Evolutionary conservation across 1,140 invertebrate genomes (phyloP).

Genomic region (Lordiphosa stackelbergi): DNA sequence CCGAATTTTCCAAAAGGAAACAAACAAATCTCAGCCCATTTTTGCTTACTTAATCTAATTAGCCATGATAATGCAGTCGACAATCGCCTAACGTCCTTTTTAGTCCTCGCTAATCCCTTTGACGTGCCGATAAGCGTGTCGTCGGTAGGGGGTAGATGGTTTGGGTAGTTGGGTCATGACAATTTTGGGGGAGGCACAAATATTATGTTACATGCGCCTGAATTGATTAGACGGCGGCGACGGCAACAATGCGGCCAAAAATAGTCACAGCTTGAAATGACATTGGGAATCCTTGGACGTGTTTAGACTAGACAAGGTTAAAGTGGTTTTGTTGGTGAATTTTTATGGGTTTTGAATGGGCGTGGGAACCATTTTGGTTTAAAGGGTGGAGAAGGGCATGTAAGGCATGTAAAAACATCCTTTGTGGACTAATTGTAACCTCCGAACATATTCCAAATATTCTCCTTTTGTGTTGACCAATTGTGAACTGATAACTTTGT

Average conservation of each 20-base stretch:
- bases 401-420: no score
- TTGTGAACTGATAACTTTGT: no score
- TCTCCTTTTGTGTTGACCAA: no score
- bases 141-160: constrained; percentile 3
- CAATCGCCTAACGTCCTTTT: constrained; percentile 28
- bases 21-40: background rate
- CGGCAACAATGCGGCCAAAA: constrained; percentile 21
- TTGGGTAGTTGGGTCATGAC: background rate
- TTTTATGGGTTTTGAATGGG: background rate
- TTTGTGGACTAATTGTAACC: no score
- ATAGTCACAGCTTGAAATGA: constrained; percentile 32
- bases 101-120: constrained; percentile 35
- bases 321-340: constrained; percentile 5
- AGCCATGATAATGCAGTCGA: constrained; percentile 19
- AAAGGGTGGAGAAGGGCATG: no score
- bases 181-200: constrained; percentile 35
- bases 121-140: constrained; percentile 40
- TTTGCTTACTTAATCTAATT: constrained; percentile 21
- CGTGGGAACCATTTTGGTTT: background rate
- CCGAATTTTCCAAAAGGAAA: background rate
- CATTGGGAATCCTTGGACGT: background rate
- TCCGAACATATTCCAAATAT: no score
- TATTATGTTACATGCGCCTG: constrained; percentile 44
- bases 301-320: constrained; percentile 9
- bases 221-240: constrained; percentile 30